Base-by-base conservation (phyloP, 2,888 invertebrate species). In the Parasteatoda lunata region DNA sequence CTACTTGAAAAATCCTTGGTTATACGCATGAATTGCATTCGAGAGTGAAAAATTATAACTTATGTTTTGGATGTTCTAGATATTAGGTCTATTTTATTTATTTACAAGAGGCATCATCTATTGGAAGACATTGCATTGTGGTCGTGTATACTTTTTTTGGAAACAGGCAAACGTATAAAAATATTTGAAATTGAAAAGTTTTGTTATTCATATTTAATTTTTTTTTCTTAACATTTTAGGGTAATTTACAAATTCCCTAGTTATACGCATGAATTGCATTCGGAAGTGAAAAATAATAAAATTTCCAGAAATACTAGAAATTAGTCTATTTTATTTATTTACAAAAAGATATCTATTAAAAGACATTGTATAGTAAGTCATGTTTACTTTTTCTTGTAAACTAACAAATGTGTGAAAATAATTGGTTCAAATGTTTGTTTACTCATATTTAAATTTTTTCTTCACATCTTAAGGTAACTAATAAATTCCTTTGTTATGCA, bases 221-320 rank as follows among this genome's bases (percentile, higher is more conserved):
- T 73, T 54, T 59, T 54, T 30, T 11, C 73, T 30, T 13, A 30
- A 30, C 30, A 49, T 71, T 5, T 49, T n/a, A 15, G 49, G 49
- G 71, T n/a, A 47, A 59, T n/a, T 59, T 59, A n/a, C 4, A 7
- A 30, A 51, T 51, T 51, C 54, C 5, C 54, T 3, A 45, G 73
- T 73, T 73, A 73, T 73, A 54, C 13, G 11, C 71, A 71, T 3
- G 48, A 49, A 13, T 49, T 13, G 54, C 59, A 59, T 45, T 47
- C 4, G 11, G 11, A 13, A 6, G 13, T 54, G n/a, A 73, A 30
- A 73, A 45, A n/a, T 59, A 8, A n/a, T 59, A 59, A 59, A 59
- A 59, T 4, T 11, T 54, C n/a, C n/a, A 9, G 30, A 30, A 30
- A 1, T 30, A 1, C 30, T 30, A 30, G 30, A 30, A 30, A 30